Evolutionary conservation across 2,888 invertebrate species (phyloP).

Genomic region (Linyphia triangularis): DNA sequence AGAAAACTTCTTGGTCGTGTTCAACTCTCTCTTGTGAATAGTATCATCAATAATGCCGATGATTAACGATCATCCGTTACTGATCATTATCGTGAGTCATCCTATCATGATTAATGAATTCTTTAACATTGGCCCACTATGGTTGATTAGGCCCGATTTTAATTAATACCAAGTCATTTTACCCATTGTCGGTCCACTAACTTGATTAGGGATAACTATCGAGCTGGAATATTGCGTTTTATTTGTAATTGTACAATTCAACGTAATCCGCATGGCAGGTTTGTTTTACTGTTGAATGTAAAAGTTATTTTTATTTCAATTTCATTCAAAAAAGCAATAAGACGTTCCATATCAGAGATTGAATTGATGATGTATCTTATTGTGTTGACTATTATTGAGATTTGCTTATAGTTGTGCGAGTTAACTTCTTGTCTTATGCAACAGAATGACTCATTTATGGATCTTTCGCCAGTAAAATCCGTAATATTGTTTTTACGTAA

Average conservation of each 20-base stretch:
- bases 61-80: conserved; percentile 51
- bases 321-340: too few species aligned
- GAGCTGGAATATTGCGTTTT: conserved; percentile 32
- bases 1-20: conserved; percentile 39
- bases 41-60: conserved; percentile 44
- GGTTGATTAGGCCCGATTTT: conserved; percentile 51
- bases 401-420: too few species aligned
- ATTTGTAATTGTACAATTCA: conserved; percentile 24
- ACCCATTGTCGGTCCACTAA: conserved; percentile 40
- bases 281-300: conserved; percentile 5
- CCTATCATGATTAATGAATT: conserved; percentile 64
- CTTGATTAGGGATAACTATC: conserved; percentile 45
- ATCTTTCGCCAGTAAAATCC: too few species aligned
- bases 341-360: too few species aligned
- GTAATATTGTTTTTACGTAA: too few species aligned
- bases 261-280: background rate
- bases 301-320: background rate
- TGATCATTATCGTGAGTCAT: conserved; percentile 60
- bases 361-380: too few species aligned
- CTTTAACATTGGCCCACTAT: conserved; percentile 28
- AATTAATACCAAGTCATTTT: conserved; percentile 45
- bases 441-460: too few species aligned
- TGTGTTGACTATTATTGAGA: too few species aligned
- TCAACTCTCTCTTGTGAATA: conserved; percentile 30
- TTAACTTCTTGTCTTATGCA: too few species aligned